Conservation (phyloP, 2,888 invertebrate genomes). For the Drosophila basisetae region DNA sequence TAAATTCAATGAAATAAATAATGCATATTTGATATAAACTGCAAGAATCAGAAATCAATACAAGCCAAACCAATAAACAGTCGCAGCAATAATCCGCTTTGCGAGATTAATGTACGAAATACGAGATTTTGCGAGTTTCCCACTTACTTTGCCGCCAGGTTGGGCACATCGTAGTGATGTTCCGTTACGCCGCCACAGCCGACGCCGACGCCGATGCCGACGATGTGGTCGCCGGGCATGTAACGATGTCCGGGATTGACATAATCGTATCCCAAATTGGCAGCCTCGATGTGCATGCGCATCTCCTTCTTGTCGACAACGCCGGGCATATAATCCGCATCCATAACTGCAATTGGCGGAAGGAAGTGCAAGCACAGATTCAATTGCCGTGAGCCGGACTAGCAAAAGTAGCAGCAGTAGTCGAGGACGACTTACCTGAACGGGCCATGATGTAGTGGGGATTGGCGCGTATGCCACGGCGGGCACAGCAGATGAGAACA, state of each 20-base stretch:
- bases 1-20: neutral
- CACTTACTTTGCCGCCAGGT: conserved; percentile 89
- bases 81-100: conserved; percentile 29
- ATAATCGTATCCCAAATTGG: conserved; percentile 93
- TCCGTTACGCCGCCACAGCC: conserved; percentile 86
- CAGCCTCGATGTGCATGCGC: conserved; percentile 86
- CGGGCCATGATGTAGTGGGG: conserved; percentile 85
- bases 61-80: conserved; percentile 6
- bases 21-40: conserved; percentile 1
- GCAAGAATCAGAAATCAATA: conserved; percentile 2
- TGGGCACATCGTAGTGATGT: conserved; percentile 95
- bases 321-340: conserved; percentile 94
- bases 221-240: conserved; percentile 76
- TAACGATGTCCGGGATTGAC: conserved; percentile 87
- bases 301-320: conserved; percentile 91
- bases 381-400: conserved; percentile 47
- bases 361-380: conserved; percentile 39
- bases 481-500: conserved; percentile 83
- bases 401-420: neutral
- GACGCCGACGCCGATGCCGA: conserved; percentile 81
- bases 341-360: conserved; percentile 88
- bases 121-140: conserved; percentile 10
- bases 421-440: conserved; percentile 78
- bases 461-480: conserved; percentile 82
- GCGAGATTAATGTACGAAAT: conserved; percentile 24